Evolutionary conservation across 2,888 invertebrate species (phyloP).

Genomic region (Microplitis deprimator): DNA sequence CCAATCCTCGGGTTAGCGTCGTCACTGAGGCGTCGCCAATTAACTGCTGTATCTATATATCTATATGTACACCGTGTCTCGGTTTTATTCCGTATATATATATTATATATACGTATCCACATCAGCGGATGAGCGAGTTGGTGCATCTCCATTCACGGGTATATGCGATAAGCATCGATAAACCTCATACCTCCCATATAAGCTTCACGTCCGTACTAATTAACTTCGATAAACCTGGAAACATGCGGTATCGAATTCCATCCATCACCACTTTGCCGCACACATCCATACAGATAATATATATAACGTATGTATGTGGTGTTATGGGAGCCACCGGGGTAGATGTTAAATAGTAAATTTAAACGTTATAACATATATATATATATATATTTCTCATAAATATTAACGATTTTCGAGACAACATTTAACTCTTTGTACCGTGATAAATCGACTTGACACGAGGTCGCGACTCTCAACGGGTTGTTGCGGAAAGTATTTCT

Average conservation of each 20-base stretch:
- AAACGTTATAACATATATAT: neutral
- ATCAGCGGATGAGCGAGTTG: slow-evolving; percentile 29
- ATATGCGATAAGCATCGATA: slow-evolving; percentile 45
- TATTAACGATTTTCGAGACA: neutral
- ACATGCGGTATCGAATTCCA: slow-evolving; percentile 15
- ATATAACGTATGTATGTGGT: neutral
- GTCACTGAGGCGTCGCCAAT: slow-evolving; percentile 48
- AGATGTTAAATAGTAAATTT: slow-evolving; percentile 39
- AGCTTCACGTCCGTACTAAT: slow-evolving; percentile 33
- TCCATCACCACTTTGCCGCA: slow-evolving; percentile 27
- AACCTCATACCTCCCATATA: slow-evolving; percentile 35
- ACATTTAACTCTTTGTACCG: slow-evolving; percentile 8
- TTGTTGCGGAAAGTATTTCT: slow-evolving; percentile 15
- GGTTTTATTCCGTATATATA: slow-evolving; percentile 28
- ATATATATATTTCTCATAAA: neutral
- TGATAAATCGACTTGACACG: slow-evolving; percentile 22
- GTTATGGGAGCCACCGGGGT: slow-evolving; percentile 19
- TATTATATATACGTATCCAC: neutral
- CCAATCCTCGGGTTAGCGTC: slow-evolving; percentile 19
- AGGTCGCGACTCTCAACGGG: slow-evolving; percentile 15
- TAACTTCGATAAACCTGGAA: slow-evolving; percentile 31
- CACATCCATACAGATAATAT: slow-evolving; percentile 7
- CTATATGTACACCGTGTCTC: slow-evolving; percentile 27
- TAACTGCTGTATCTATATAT: slow-evolving; percentile 40
- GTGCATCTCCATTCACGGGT: slow-evolving; percentile 48